These are phyloP conservation scores for Chamaea fasciata DNA, from an alignment of 2,113 vertebrate genomes.

Conservation along the genomic window DNA sequence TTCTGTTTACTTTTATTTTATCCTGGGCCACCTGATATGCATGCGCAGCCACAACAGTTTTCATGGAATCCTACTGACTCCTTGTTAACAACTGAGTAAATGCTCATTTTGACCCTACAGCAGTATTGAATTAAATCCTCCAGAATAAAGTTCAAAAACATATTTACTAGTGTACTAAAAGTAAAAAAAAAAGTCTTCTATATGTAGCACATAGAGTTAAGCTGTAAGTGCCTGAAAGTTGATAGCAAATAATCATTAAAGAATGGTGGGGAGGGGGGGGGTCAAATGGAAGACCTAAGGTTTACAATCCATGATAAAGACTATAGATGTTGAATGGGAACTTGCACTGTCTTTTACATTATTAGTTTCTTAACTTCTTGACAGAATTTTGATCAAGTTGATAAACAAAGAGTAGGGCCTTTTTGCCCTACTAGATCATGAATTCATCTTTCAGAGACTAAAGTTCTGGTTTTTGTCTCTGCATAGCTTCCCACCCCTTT, in stretches of 20 bases:
- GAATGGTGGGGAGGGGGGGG: rapidly evolving
- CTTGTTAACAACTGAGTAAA: background rate
- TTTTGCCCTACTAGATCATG: background rate
- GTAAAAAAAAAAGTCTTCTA: background rate
- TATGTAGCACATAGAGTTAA: background rate
- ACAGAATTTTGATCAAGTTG: background rate
- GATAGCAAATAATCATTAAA: background rate
- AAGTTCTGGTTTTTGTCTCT: background rate
- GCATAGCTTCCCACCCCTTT: background rate
- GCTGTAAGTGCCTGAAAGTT: background rate
- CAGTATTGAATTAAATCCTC: background rate
- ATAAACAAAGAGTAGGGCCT: background rate
- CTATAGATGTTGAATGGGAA: background rate
- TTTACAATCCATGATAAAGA: background rate
- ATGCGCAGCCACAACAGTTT: background rate
- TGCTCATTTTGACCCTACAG: background rate
- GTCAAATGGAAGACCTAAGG: background rate
- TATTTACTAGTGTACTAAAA: background rate
- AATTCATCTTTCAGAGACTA: background rate
- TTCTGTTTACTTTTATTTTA: background rate
- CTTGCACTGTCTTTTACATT: background rate
- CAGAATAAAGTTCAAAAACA: background rate
- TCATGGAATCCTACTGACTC: background rate
- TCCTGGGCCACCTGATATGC: background rate
- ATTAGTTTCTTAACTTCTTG: background rate